phyloP scores from a whole-genome alignment of 2,888 invertebrate genomes.

The Stegophylla sp. region DNA sequence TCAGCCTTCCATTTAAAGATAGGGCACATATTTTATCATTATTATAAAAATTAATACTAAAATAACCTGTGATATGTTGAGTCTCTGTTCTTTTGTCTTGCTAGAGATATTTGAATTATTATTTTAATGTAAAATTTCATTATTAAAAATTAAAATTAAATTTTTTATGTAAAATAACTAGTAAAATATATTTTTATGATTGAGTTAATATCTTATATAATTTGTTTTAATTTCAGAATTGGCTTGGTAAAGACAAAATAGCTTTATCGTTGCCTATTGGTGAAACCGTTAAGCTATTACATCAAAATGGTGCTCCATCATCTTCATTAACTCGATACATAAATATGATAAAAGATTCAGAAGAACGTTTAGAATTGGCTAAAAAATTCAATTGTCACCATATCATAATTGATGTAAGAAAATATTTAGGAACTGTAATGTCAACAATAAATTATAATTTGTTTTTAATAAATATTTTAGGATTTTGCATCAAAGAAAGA shows the following conservation, averaged over 20 bases:
- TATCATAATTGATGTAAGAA: slow-evolving; percentile 71
- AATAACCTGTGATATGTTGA: too few species aligned
- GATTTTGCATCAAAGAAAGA: slow-evolving; percentile 71
- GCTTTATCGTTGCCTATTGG: slow-evolving; percentile 66
- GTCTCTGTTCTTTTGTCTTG: too few species aligned
- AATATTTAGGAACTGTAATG: not conserved
- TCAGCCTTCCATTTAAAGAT: too few species aligned
- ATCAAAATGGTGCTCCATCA: slow-evolving; percentile 65
- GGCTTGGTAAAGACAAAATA: slow-evolving; percentile 67
- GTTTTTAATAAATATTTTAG: slow-evolving; percentile 62
- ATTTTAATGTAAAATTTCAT: too few species aligned
- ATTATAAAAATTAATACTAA: too few species aligned
- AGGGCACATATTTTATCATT: too few species aligned
- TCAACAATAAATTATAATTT: not conserved
- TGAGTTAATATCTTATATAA: too few species aligned
- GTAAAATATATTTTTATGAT: too few species aligned
- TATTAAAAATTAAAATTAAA: too few species aligned
- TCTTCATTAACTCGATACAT: slow-evolving; percentile 69
- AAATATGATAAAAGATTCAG: slow-evolving; percentile 68
- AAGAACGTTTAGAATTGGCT: slow-evolving; percentile 71
- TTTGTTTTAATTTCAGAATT: slow-evolving; percentile 64
- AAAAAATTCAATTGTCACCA: slow-evolving; percentile 73
- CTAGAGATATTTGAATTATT: too few species aligned
- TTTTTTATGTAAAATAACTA: too few species aligned
- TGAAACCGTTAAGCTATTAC: slow-evolving; percentile 66